A percentile compares a stretch with the other conserved stretches of the same genome.
Conservation (phyloP, 2,888 invertebrate species). For the Acrocyrtus sp. region DNA sequence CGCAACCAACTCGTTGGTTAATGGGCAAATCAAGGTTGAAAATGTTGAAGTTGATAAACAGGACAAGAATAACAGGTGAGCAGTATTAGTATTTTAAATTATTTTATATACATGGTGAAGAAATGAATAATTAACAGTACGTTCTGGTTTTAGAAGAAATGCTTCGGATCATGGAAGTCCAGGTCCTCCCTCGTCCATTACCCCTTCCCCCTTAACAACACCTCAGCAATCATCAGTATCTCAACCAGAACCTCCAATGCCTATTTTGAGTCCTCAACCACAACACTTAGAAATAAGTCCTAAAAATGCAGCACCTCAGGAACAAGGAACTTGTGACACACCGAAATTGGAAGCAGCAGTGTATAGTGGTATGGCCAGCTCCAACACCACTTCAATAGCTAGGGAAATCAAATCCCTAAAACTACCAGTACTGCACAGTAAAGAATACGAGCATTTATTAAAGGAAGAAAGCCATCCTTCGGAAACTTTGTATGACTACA, state of each 20-base stretch:
- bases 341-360: constrained; percentile 35
- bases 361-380: constrained; percentile 8
- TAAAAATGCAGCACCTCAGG: constrained; percentile 65
- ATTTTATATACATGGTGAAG: neutral
- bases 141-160: constrained; percentile 30
- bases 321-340: too few species aligned
- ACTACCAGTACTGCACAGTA: constrained; percentile 81
- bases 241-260: constrained; percentile 60
- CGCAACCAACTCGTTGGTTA: constrained; percentile 37
- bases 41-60: constrained; percentile 50
- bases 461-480: constrained; percentile 80
- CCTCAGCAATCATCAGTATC: constrained; percentile 71
- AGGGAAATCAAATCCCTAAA: constrained; percentile 69
- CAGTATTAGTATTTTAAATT: constrained; percentile 38
- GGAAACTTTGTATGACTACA: constrained; percentile 89
- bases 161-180: constrained; percentile 70
- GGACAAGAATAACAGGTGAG: constrained; percentile 57
- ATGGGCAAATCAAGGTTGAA: constrained; percentile 56
- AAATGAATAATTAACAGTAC: too few species aligned
- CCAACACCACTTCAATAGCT: neutral
- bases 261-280: constrained; percentile 65
- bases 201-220: constrained; percentile 77
- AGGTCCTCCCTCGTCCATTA: constrained; percentile 75
- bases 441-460: constrained; percentile 81
- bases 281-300: too few species aligned